Conservation (phyloP, 2,797 vertebrate genomes). For the Anabacerthia variegaticeps region DNA sequence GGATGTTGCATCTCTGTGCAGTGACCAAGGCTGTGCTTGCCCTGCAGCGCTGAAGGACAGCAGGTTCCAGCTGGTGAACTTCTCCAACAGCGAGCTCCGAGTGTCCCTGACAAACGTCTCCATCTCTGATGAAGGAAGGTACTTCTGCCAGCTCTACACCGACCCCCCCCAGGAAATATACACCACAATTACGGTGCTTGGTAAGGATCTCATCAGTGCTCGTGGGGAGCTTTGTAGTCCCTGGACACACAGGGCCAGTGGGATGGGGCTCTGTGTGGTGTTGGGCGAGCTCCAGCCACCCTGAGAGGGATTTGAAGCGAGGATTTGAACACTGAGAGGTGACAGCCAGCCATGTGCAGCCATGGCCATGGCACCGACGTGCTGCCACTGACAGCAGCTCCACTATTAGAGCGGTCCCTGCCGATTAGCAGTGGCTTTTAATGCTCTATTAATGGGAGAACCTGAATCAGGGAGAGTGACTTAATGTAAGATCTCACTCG, state of each 20-base stretch:
- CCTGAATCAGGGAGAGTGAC: slow-evolving; percentile 60
- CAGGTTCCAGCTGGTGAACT: slow-evolving; percentile 98
- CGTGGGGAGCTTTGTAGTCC: fast-evolving
- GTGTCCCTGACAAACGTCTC: slow-evolving; percentile 97
- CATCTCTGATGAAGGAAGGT: slow-evolving; percentile 93
- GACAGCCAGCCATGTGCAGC: neutral
- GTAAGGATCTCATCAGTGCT: slow-evolving; percentile 64
- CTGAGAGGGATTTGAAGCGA: neutral
- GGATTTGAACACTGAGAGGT: fast-evolving
- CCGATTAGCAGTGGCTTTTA: slow-evolving; percentile 41
- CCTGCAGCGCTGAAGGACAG: slow-evolving; percentile 92
- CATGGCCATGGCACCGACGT: fast-evolving
- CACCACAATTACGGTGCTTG: slow-evolving; percentile 93
- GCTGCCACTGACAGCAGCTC: neutral
- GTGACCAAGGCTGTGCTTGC: slow-evolving; percentile 38
- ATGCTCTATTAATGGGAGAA: slow-evolving; percentile 32
- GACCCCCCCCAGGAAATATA: slow-evolving; percentile 98
- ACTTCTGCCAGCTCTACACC: slow-evolving; percentile 97
- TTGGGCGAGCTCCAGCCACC: neutral
- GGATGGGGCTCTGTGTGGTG: fast-evolving
- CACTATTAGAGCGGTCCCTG: neutral
- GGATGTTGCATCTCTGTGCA: fast-evolving
- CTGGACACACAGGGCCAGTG: fast-evolving
- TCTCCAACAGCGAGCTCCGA: slow-evolving; percentile 96
- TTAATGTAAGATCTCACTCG: slow-evolving; percentile 47